Base-by-base conservation (phyloP, 2,888 invertebrate genomes). In the Dascillus cervinus region DNA sequence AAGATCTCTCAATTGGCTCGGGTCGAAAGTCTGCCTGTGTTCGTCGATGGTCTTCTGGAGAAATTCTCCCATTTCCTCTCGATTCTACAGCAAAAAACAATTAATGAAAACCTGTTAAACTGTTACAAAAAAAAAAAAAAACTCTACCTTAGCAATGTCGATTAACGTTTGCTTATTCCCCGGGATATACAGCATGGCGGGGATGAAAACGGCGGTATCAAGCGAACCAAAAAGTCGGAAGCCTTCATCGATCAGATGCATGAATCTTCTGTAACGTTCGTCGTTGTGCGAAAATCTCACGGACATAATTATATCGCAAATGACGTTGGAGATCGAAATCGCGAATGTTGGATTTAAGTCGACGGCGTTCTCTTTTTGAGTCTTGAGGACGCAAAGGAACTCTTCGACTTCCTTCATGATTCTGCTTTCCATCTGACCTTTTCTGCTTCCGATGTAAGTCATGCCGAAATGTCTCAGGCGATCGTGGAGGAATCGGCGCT, bases 261-360 rank as follows among this genome's bases (percentile, higher is more conserved):
- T 88, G 53, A 90, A 83, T 32, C 86, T 73, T 29, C 74, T 71
- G 64, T 91, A 91, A 29, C 81, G 73, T 3, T 67, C 66, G 58
- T 90, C 89, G 29, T 84, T 80, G 45, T 80, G 76, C 33, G 78
- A 75, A 64, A 90, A 92, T 22, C 88, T 73, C 3, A 86, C 80
- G 15, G 87, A 85, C 91, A 92, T 91, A 53, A 90, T 77, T 48
- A 91, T 77, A 41, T 85, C 83, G 63, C 91, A 90, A 46, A 92
- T 90, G 3, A 92, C 89, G 64, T 92, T 92, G 55, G 86, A 87
- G 45, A 90, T 82, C 14, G 85, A 81, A 44, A 88, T 74, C 21
- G 87, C 82, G 29, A 92, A 72, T 11, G 79, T 68, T 4, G 82
- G 79, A 29, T 84, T 84, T 31, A 88, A 67, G 54, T 86, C 82